Evolutionary conservation across 1,140 invertebrate species (phyloP), one percentile per base, ranked within the genome.

Genomic region (Palaemon carinicauda): DNA sequence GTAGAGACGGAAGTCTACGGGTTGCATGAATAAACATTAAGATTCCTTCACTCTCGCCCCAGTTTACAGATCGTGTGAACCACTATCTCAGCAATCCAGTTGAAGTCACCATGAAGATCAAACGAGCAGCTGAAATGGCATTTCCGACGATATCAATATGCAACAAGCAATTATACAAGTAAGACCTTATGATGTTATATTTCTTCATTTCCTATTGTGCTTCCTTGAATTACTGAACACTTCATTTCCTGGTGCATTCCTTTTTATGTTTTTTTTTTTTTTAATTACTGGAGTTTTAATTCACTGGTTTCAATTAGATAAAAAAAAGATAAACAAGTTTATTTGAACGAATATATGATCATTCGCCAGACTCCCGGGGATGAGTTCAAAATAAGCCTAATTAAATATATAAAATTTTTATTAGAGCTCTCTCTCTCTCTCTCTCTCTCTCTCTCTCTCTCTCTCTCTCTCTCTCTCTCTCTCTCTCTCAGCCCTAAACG

Each of bases 1-100:
- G 3, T 41, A 9, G 41, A 5, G 12, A 41, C 41, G 7, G 7
- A 41, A 41, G 3, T 41, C 12, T 41, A 7, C 41, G 12, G 7
- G 41, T 0, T 41, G 3, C 7, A 41, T 41, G 5, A 41, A 41
- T 41, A 41, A 5, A 9, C 41, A 41, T 12, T 12, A 5, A 41
- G 41, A 9, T 41, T 5, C 41, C 12, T 41, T 41, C 41, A 4
- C 41, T 12, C 41, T 41, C 3, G 41, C 17, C 24, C 19, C 80
- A 81, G 80, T 31, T 81, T 31, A 51, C 80, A n/a, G 69, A 81
- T 41, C 27, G 80, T 1, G 31, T 81, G 10, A 9, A 1, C 53
- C 69, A 81, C 33, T 81, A 65, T 60, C 80, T 81, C 3, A 65
- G 80, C 24, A 21, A 69, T n/a, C 80, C 80, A 17, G 80, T 81